Base-by-base conservation (phyloP, 2,113 vertebrate species). In the Leptobrachium leishanense region DNA sequence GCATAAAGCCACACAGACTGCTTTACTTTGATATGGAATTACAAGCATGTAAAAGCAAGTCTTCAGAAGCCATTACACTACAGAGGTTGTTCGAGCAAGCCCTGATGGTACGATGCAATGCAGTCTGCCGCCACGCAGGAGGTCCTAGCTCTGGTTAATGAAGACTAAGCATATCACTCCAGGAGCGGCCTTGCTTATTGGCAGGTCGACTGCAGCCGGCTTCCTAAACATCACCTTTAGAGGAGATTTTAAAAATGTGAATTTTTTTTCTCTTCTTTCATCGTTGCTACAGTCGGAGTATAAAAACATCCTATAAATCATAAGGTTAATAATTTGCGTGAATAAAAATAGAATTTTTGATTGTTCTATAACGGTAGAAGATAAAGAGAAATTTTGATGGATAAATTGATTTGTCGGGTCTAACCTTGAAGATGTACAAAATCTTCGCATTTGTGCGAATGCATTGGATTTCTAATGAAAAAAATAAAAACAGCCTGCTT, bases 191-290 rank as follows among this genome's bases (percentile, higher is more conserved):
- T 59, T 54, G 46, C 8, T 7, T 77, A 46, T n/a, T 62, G 67
- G 42, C 67, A 59, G n/a, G 62, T 68, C 43, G 31, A 31, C 66
- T 13, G 15, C 42, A 43, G 54, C 42, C 15, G 67, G 6, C 59
- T 76, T 85, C 53, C 44, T 46, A 31, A 76, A 68, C n/a, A 31
- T 10, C 11, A 65, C 31, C 74, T 67, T 76, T n/a, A 68, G 55
- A 62, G 50, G 44, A 65, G 70, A 50, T 59, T 31, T 53, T 12
- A 62, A 77, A 70, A 69, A 2, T 77, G 75, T 15, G 62, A 70
- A 50, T 15, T 46, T 46, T 8, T 46, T 46, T 46, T 46, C 8
- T 5, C 44, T 46, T 46, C 44, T 46, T 5, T 46, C 44, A 46
- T 46, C 8, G n/a, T 8, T 46, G 44, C 44, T 8, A 8, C 44